A percentile compares a stretch with the other conserved stretches of the same genome.
phyloP scores from a whole-genome alignment of 2,113 vertebrate genomes.

The Thamnophis sirtalis region DNA sequence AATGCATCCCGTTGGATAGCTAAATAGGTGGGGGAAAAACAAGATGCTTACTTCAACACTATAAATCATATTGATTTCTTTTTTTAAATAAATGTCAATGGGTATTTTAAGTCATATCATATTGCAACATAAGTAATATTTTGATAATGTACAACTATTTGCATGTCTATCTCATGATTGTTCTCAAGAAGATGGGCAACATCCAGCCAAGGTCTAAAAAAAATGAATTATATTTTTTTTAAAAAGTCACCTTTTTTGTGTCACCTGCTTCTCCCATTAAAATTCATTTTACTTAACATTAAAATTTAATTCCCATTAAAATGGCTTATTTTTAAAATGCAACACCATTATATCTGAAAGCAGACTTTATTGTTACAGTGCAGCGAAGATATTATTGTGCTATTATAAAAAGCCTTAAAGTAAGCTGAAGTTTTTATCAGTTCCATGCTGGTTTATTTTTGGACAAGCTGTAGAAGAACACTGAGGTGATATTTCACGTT shows the following conservation, averaged over 20 bases:
- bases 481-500: not conserved
- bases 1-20: not conserved
- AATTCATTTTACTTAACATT: not conserved
- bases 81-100: not conserved
- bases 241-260: not conserved
- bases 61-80: not conserved
- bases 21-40: not conserved
- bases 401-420: not conserved
- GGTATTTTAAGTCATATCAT: not conserved
- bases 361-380: not conserved
- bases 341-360: not conserved
- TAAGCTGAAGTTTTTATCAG: not conserved
- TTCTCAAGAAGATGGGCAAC: not conserved
- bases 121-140: not conserved
- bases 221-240: not conserved
- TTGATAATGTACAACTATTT: not conserved
- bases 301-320: not conserved
- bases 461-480: not conserved
- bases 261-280: not conserved
- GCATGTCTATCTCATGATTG: not conserved
- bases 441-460: slow-evolving; percentile 12
- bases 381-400: not conserved
- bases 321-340: not conserved
- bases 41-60: not conserved
- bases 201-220: not conserved